A percentile compares a stretch with the other conserved stretches of the same genome.
phyloP scores from a whole-genome alignment of 2,113 vertebrate genomes.

The Eulemur macaco region DNA sequence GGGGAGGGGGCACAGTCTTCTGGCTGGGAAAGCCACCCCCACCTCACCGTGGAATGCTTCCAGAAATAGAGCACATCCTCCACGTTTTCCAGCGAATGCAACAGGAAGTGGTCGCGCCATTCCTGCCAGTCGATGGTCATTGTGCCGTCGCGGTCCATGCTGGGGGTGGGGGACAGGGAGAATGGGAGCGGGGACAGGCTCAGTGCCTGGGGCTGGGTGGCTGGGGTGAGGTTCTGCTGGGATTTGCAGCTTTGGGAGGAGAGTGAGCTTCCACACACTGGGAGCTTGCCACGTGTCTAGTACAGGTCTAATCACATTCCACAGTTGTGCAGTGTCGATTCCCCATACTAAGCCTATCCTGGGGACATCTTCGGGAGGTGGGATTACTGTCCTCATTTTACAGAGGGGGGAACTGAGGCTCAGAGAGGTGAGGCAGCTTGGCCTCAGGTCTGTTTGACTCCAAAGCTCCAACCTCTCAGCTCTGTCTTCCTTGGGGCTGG shows the following conservation, averaged over 20 bases:
- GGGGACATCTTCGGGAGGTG: neutral
- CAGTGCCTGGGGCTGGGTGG: neutral
- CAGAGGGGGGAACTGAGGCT: neutral
- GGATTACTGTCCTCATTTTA: neutral
- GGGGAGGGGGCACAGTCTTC: neutral
- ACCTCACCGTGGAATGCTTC: conserved; percentile 91
- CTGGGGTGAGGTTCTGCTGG: neutral
- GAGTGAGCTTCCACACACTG: neutral
- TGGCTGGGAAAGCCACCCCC: neutral
- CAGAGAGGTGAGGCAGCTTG: too few species aligned
- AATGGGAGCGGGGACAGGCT: neutral
- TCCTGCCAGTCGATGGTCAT: conserved; percentile 95
- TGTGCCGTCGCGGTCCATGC: conserved; percentile 92
- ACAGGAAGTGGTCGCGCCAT: conserved; percentile 94
- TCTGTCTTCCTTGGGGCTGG: neutral
- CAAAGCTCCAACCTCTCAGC: neutral
- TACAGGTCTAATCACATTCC: neutral
- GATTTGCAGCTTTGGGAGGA: neutral
- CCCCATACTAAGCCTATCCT: neutral
- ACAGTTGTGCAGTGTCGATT: too few species aligned
- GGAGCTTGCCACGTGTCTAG: accelerated
- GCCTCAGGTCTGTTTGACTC: neutral
- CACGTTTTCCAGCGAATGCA: conserved; percentile 91
- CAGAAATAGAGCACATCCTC: conserved; percentile 91
- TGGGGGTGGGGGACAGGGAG: conserved; percentile 53